Conservation (phyloP, 2,113 vertebrate genomes). For the Cnemophilus loriae region DNA sequence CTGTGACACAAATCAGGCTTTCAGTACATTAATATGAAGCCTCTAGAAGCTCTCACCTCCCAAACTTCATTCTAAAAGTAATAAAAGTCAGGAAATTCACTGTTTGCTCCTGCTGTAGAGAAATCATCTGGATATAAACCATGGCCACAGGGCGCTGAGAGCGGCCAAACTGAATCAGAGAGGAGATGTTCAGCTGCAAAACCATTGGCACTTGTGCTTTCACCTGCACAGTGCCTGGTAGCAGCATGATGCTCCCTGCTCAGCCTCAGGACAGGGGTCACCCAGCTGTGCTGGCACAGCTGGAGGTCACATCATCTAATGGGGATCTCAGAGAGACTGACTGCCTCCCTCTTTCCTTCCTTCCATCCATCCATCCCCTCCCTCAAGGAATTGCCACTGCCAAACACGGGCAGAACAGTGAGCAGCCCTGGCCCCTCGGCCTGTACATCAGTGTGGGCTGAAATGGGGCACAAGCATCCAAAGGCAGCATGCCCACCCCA, state of each 20-base stretch:
- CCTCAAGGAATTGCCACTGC: fast-evolving
- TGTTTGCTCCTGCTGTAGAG: not conserved
- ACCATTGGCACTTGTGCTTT: not conserved
- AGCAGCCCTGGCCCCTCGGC: not conserved
- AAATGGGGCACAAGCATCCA: not conserved
- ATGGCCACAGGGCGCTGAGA: not conserved
- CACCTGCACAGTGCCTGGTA: not conserved
- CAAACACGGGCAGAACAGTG: fast-evolving
- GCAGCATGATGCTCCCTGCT: not conserved
- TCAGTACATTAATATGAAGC: not conserved
- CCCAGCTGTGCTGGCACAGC: not conserved
- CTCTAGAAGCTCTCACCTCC: not conserved
- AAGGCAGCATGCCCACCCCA: not conserved
- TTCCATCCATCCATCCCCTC: not conserved
- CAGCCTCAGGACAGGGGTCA: not conserved
- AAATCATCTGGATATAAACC: not conserved
- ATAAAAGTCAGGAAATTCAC: not conserved
- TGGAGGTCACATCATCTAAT: not conserved
- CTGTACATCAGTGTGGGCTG: fast-evolving
- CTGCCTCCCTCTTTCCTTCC: no score
- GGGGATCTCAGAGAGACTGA: not conserved
- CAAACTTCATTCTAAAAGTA: not conserved
- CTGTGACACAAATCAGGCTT: not conserved
- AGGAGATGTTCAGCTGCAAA: not conserved
- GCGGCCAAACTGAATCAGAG: not conserved